phyloP scores from a whole-genome alignment of 92 coral and sea anemone species.

The Parazoanthus darwini region DNA sequence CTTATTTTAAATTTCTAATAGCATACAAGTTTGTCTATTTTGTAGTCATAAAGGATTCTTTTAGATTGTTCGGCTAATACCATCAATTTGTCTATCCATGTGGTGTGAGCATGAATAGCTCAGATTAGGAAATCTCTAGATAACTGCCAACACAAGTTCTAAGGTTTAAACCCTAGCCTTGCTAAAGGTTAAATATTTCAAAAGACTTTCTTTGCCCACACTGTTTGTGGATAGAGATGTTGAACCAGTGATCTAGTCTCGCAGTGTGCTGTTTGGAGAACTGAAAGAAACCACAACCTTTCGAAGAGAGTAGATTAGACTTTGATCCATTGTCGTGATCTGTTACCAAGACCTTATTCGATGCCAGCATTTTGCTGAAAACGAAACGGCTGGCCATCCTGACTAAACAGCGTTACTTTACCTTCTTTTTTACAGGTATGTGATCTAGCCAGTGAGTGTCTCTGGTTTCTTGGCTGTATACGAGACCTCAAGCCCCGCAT shows the following conservation, averaged over 20 bases:
- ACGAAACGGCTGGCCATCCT: not conserved
- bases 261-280: too few species aligned
- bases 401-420: too few species aligned
- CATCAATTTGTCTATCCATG: not conserved
- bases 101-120: not conserved
- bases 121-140: not conserved
- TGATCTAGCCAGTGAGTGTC: slow-evolving; percentile 75
- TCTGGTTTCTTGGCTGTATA: slow-evolving; percentile 81
- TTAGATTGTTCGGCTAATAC: not conserved
- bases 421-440: slow-evolving; percentile 13
- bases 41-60: not conserved
- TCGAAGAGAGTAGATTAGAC: too few species aligned
- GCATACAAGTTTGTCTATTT: not conserved
- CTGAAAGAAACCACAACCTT: too few species aligned
- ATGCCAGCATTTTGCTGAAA: not conserved
- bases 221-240: too few species aligned
- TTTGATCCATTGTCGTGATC: not conserved
- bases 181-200: too few species aligned
- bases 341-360: not conserved
- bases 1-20: too few species aligned
- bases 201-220: too few species aligned
- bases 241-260: too few species aligned
- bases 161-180: too few species aligned
- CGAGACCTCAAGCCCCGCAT: slow-evolving; percentile 75
- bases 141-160: too few species aligned